Evolutionary conservation across 2,113 vertebrate species (phyloP).

Genomic region (cat (Felis catus)): DNA sequence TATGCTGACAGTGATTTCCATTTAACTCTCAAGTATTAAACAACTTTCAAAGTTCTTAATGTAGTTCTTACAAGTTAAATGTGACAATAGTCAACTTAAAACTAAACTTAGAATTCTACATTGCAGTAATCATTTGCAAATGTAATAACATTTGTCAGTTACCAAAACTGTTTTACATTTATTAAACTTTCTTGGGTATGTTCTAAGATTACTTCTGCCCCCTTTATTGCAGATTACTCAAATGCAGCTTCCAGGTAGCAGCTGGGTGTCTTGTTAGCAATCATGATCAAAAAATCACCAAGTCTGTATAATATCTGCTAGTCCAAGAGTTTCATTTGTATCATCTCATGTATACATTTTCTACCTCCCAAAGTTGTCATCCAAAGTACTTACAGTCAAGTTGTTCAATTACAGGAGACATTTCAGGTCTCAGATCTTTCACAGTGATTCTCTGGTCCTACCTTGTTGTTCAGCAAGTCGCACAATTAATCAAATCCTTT

Average conservation of each 20-base stretch:
- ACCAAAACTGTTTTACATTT: background rate
- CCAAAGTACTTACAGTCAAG: background rate
- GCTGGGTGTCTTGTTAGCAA: background rate
- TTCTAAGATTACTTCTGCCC: background rate
- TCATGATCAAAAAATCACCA: background rate
- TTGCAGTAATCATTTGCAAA: background rate
- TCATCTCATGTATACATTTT: background rate
- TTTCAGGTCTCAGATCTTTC: background rate
- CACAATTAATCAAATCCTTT: background rate
- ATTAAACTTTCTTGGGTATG: background rate
- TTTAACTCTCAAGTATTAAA: background rate
- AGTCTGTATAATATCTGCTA: fast-evolving
- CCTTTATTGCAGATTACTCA: background rate
- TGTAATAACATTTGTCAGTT: background rate
- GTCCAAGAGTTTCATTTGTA: background rate
- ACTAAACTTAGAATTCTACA: background rate
- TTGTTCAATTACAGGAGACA: background rate
- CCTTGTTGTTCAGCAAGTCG: background rate
- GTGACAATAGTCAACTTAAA: background rate
- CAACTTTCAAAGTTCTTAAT: background rate
- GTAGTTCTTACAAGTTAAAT: background rate
- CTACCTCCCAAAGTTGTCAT: background rate
- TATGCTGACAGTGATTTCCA: background rate
- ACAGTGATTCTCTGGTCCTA: background rate
- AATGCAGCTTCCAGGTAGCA: background rate